Evolutionary conservation across 1,140 invertebrate species (phyloP).

Genomic region (Vollenhovia emeryi): DNA sequence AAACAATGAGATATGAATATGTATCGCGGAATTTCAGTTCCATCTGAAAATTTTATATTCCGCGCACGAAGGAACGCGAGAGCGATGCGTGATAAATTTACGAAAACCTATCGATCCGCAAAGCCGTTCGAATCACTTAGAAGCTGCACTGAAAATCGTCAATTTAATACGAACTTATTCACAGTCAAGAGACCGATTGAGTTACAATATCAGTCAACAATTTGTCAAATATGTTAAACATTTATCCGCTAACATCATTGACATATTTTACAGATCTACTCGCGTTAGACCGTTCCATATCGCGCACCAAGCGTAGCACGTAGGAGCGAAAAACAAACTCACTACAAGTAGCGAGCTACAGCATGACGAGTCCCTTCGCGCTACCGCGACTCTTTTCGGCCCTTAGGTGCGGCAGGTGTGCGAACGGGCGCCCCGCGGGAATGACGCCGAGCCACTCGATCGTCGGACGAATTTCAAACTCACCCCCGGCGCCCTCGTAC

Average conservation of each 20-base stretch:
- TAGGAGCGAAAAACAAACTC: not conserved
- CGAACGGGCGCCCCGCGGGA: not conserved
- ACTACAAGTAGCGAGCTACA: not conserved
- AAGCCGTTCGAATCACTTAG: not conserved
- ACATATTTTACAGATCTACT: not conserved
- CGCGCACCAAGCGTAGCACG: not conserved
- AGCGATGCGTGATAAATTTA: conserved; percentile 1
- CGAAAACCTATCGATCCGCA: not conserved
- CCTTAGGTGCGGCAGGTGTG: not conserved
- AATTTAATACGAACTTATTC: not conserved
- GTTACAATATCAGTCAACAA: not conserved
- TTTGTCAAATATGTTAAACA: not conserved
- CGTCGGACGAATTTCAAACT: conserved; percentile 30
- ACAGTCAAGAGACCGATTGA: not conserved
- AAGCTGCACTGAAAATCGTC: not conserved
- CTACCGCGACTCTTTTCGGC: not conserved
- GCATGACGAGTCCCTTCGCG: not conserved
- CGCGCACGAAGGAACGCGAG: not conserved
- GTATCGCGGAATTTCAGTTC: not conserved
- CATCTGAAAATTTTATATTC: conserved; percentile 34
- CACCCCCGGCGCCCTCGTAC: conserved; percentile 24
- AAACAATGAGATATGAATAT: conserved; percentile 6
- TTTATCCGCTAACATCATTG: not conserved
- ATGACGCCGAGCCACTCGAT: not conserved
- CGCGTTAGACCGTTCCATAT: not conserved